Conservation (phyloP, 2,888 invertebrate species). For the Craniophora ligustri region DNA sequence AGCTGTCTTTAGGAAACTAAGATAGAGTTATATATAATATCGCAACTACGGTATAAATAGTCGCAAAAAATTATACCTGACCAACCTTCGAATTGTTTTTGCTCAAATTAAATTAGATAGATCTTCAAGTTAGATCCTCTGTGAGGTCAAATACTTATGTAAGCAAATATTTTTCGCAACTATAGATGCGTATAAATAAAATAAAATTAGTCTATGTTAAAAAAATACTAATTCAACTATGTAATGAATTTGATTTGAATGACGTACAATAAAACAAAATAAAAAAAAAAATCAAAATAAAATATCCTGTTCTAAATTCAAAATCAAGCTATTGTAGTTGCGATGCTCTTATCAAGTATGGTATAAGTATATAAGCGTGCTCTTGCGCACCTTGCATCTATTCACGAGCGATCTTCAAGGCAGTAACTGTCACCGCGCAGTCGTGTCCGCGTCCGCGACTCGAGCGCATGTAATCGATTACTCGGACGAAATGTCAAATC, state of each 20-base stretch:
- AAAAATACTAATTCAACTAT: too few relatives aligned
- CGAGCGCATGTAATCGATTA: constrained; percentile 40
- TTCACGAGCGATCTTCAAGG: constrained; percentile 48
- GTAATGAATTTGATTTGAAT: too few relatives aligned
- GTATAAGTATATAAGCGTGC: constrained; percentile 48
- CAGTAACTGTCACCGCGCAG: constrained; percentile 45
- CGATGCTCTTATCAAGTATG: constrained; percentile 39
- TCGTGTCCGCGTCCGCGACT: constrained; percentile 30
- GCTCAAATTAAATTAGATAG: background rate
- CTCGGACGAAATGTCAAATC: constrained; percentile 30
- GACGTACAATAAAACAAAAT: background rate
- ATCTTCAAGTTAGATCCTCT: background rate
- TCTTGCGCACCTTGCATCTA: constrained; percentile 37
- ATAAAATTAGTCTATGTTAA: too few relatives aligned
- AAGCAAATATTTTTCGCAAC: too few relatives aligned
- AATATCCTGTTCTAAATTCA: constrained; percentile 8
- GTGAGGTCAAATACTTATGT: background rate
- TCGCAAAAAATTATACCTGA: background rate
- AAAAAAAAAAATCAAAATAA: background rate
- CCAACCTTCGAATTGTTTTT: background rate
- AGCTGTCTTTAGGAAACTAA: too few relatives aligned
- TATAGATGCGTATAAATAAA: background rate
- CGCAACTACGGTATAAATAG: background rate
- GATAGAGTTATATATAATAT: too few relatives aligned
- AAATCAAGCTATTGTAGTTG: constrained; percentile 14